These are phyloP conservation scores for Apostichopus parvimensis DNA, from an alignment of 35 echinoderm and acorn worm species.

Conservation along the genomic window DNA sequence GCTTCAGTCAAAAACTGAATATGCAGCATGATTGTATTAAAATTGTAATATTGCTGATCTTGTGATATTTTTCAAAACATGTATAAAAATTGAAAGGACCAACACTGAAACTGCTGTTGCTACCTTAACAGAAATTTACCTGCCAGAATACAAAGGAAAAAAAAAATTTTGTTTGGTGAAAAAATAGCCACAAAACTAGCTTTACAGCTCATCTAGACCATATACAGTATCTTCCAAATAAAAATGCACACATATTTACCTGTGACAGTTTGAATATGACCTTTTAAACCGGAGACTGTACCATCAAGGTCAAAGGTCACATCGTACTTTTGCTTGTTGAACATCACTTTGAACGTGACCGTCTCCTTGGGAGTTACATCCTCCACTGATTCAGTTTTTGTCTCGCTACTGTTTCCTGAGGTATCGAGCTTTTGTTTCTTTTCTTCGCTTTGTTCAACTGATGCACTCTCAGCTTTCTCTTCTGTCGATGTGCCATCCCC, in stretches of 20 bases:
- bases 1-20: too few relatives aligned
- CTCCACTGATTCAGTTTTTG: slow-evolving; percentile 33
- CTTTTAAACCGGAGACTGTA: slow-evolving; percentile 75
- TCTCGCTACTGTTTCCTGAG: slow-evolving; percentile 18
- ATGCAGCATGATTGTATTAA: too few relatives aligned
- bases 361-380: slow-evolving; percentile 59
- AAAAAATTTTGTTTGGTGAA: too few relatives aligned
- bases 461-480: not conserved
- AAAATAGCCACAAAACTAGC: too few relatives aligned
- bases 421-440: slow-evolving; percentile 52
- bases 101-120: too few relatives aligned
- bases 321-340: slow-evolving; percentile 93
- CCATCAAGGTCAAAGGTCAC: slow-evolving; percentile 85
- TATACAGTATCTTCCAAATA: too few relatives aligned
- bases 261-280: slow-evolving; percentile 87
- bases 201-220: too few relatives aligned
- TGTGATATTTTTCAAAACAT: too few relatives aligned
- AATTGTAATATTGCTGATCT: too few relatives aligned
- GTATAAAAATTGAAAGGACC: too few relatives aligned
- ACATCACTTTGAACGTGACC: slow-evolving; percentile 95
- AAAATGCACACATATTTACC: slow-evolving; percentile 47
- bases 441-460: slow-evolving; percentile 19
- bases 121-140: too few relatives aligned
- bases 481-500: not conserved
- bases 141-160: too few relatives aligned